These are phyloP conservation scores for Tetrao urogallus DNA, from an alignment of 2,113 vertebrate genomes.

Conservation along the genomic window DNA sequence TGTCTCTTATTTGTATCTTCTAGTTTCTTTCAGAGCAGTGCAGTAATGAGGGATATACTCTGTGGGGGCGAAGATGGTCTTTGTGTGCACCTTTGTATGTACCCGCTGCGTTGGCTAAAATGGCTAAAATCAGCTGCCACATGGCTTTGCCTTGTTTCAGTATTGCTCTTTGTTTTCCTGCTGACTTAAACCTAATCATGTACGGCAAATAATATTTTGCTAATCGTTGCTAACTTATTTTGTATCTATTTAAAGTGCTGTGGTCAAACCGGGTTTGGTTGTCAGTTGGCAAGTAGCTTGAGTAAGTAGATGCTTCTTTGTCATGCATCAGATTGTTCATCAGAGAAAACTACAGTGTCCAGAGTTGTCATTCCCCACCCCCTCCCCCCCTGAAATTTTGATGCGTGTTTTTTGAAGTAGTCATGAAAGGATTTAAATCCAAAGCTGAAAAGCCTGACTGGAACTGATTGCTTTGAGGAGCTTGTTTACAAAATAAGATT, in stretches of 20 bases:
- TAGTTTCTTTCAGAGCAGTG: neutral
- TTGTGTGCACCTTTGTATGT: neutral
- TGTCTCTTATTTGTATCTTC: neutral
- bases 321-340: constrained; percentile 44
- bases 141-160: neutral
- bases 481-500: constrained; percentile 58
- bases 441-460: constrained; percentile 62
- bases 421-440: constrained; percentile 69
- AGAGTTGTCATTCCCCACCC: neutral
- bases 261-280: neutral
- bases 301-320: neutral
- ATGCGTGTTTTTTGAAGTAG: constrained; percentile 31
- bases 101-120: neutral
- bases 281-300: neutral
- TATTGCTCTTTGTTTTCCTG: neutral
- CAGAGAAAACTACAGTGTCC: constrained; percentile 9
- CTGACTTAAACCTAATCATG: neutral
- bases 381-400: neutral
- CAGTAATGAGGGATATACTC: neutral
- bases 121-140: neutral
- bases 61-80: neutral
- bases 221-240: neutral
- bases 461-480: constrained; percentile 69
- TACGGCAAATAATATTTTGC: neutral
- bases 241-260: neutral